Base-by-base conservation (phyloP, 2,888 invertebrate genomes). In the Zhuqinia jingwanae region DNA sequence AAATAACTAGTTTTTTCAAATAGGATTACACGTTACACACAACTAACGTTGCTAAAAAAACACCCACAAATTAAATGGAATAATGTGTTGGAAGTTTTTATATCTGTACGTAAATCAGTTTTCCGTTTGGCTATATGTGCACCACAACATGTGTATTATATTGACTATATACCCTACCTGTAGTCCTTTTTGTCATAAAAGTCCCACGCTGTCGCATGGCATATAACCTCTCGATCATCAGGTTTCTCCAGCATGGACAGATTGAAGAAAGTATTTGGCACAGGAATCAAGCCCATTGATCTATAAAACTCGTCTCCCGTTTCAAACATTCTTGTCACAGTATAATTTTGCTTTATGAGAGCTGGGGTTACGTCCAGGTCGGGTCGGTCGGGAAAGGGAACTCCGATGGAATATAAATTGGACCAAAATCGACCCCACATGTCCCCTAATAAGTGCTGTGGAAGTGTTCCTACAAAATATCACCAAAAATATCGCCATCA, bases 101-200 rank as follows among this genome's bases (percentile, higher is more conserved):
- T n/a, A n/a, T n/a, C n/a, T n/a, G n/a, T n/a, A n/a, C n/a, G n/a
- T n/a, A n/a, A n/a, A n/a, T n/a, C n/a, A n/a, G n/a, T n/a, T n/a
- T n/a, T n/a, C n/a, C n/a, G n/a, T n/a, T n/a, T n/a, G n/a, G n/a
- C n/a, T n/a, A n/a, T n/a, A n/a, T n/a, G n/a, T n/a, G n/a, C n/a
- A n/a, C n/a, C n/a, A n/a, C n/a, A n/a, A n/a, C n/a, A n/a, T n/a
- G n/a, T n/a, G n/a, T n/a, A n/a, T n/a, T n/a, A n/a, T n/a, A n/a
- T n/a, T n/a, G n/a, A n/a, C n/a, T 50, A n/a, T 50, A n/a, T 50
- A 50, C 50, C 78, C 88, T 92, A 96, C 96, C 97, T 95, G 92
- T 95, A 97, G 92, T 97, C 97, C 25, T 95, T 94, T 91, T 95
- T 94, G 91, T 97, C 96, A 92, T 96, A 96, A 92, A 97, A 96